A percentile compares a stretch with the other conserved stretches of the same genome.
Evolutionary conservation across 2,797 vertebrate species (phyloP).

Genomic region (Orestias chungarensis): DNA sequence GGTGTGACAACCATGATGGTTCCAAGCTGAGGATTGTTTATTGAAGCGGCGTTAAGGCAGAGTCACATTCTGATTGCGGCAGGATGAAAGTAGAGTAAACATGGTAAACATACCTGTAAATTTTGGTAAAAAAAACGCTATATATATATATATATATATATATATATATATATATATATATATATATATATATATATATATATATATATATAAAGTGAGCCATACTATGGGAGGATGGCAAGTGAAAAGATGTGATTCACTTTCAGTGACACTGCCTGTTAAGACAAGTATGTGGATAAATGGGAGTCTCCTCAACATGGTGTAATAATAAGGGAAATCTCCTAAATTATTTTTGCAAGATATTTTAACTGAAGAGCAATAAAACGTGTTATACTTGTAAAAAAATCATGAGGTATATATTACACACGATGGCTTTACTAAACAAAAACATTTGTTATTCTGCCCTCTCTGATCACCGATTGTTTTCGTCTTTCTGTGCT

Average conservation of each 20-base stretch:
- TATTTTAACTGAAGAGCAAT: background rate
- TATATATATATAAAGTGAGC: conserved; percentile 64
- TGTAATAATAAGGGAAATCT: background rate
- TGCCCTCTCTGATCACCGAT: no score
- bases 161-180: no score
- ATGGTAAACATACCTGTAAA: conserved; percentile 74
- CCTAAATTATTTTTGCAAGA: background rate
- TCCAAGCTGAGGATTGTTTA: conserved; percentile 73
- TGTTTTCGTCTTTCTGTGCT: no score
- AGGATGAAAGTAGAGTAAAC: conserved; percentile 76
- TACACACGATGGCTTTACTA: no score
- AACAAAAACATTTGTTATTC: no score
- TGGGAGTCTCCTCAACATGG: background rate
- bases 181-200: no score
- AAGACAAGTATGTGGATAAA: conserved; percentile 15
- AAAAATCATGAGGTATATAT: no score
- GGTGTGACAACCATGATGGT: conserved; percentile 76
- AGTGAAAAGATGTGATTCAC: conserved; percentile 45
- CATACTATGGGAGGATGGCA: conserved; percentile 53
- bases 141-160: no score
- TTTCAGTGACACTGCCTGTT: conserved; percentile 24
- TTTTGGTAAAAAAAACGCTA: conserved; percentile 70
- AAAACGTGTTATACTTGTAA: background rate
- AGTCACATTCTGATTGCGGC: conserved; percentile 70
- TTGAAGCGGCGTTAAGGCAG: conserved; percentile 68